Conservation (phyloP, 1,140 invertebrate genomes). For the Drosophila neocordata region DNA sequence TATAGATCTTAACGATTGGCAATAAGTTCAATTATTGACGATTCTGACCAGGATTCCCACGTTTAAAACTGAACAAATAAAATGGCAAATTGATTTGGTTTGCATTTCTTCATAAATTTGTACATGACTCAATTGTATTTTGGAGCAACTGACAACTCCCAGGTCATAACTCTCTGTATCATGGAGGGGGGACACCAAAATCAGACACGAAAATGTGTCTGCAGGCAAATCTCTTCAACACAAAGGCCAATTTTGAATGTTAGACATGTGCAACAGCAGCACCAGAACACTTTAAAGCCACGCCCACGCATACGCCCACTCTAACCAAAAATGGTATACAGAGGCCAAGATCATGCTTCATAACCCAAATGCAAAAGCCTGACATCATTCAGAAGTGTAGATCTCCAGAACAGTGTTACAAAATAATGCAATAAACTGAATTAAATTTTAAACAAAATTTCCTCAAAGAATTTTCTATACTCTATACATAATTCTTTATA, state of each 20-base stretch:
- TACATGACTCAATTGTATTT: slow-evolving; percentile 69
- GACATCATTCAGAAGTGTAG: slow-evolving; percentile 65
- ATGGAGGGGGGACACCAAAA: neutral
- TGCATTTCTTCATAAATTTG: slow-evolving; percentile 71
- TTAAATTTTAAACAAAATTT: too few relatives aligned
- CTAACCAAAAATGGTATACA: slow-evolving; percentile 26
- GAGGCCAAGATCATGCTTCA: slow-evolving; percentile 62
- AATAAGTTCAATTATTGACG: slow-evolving; percentile 49
- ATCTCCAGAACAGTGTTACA: slow-evolving; percentile 26
- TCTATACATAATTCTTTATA: too few relatives aligned
- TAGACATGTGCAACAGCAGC: slow-evolving; percentile 67
- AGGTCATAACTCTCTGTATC: slow-evolving; percentile 46
- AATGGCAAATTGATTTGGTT: slow-evolving; percentile 72
- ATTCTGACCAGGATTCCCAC: slow-evolving; percentile 59
- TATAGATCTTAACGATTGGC: slow-evolving; percentile 7
- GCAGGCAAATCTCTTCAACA: slow-evolving; percentile 37
- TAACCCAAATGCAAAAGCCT: slow-evolving; percentile 53
- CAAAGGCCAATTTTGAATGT: slow-evolving; percentile 75
- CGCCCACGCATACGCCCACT: slow-evolving; percentile 37
- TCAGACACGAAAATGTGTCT: slow-evolving; percentile 30
- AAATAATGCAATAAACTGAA: neutral
- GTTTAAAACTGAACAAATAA: slow-evolving; percentile 64
- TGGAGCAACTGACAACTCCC: slow-evolving; percentile 53
- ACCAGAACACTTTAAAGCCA: slow-evolving; percentile 43
- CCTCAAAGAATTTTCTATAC: too few relatives aligned